Conservation (phyloP, 2,797 vertebrate genomes). For the Coilia nasus region DNA sequence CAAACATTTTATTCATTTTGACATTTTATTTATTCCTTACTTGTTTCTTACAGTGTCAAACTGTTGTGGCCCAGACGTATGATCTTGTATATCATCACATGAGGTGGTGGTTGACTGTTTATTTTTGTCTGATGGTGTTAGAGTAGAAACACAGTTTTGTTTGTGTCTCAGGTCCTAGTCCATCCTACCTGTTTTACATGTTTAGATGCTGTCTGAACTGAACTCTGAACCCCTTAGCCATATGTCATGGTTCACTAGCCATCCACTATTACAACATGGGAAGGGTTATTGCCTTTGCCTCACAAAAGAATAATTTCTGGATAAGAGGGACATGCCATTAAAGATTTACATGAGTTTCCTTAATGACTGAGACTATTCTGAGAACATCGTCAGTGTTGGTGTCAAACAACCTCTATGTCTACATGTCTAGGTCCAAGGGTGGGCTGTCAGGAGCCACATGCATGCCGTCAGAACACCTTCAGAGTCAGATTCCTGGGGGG, state of each 20-base stretch:
- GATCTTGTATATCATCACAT: background rate
- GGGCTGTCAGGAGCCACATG: background rate
- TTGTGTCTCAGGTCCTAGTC: background rate
- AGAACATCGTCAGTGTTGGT: background rate
- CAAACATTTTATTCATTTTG: background rate
- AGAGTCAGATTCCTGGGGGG: no score
- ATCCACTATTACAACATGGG: background rate
- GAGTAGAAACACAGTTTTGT: constrained; percentile 2
- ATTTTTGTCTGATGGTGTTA: background rate
- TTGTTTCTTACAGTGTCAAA: background rate
- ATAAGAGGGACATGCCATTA: background rate
- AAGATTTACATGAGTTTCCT: background rate
- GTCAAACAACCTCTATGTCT: background rate
- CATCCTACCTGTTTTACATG: background rate
- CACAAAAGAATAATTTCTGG: background rate
- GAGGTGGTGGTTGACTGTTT: background rate
- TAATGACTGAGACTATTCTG: background rate
- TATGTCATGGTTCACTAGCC: background rate
- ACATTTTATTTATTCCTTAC: background rate
- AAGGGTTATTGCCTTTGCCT: constrained; percentile 7
- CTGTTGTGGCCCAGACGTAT: background rate
- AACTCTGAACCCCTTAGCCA: background rate
- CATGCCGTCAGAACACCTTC: background rate
- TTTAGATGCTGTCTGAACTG: background rate
- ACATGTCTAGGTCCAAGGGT: background rate